Percentiles rank a stretch among this genome's conserved stretches.
phyloP scores from a whole-genome alignment of 2,113 vertebrate genomes.

The Condylura cristata region DNA sequence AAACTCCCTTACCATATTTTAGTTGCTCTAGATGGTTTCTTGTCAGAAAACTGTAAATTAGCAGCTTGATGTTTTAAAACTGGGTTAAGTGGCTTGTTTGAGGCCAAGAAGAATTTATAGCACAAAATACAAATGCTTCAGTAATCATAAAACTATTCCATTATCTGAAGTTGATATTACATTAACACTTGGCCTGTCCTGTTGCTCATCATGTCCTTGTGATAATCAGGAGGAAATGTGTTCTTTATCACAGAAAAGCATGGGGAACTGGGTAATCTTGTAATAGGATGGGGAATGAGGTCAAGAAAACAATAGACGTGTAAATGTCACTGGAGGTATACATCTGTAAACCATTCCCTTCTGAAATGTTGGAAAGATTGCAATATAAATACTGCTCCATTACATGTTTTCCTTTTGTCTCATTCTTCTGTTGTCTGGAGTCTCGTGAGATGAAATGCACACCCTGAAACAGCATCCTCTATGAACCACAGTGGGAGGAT shows the following conservation, averaged over 20 bases:
- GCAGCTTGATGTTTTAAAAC: constrained; percentile 61
- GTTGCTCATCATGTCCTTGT: constrained; percentile 55
- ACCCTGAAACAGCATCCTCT: not conserved
- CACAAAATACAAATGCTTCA: constrained; percentile 69
- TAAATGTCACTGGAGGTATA: constrained; percentile 83
- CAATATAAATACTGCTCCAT: constrained; percentile 83
- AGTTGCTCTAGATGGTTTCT: constrained; percentile 52
- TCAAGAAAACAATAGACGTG: constrained; percentile 84
- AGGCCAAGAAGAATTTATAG: constrained; percentile 75
- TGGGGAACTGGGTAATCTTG: constrained; percentile 54
- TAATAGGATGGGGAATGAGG: constrained; percentile 80
- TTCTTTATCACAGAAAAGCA: constrained; percentile 76
- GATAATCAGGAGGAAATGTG: constrained; percentile 70
- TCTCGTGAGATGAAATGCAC: constrained; percentile 76
- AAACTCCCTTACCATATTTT: constrained; percentile 52
- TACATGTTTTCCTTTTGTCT: constrained; percentile 78
- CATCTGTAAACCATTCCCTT: constrained; percentile 87
- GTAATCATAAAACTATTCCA: constrained; percentile 71
- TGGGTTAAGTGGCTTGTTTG: constrained; percentile 72
- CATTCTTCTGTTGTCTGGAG: constrained; percentile 77
- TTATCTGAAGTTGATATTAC: constrained; percentile 69
- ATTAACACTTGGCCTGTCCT: constrained; percentile 67
- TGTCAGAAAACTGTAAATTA: constrained; percentile 74
- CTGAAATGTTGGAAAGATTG: constrained; percentile 81
- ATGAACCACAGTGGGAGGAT: constrained; percentile 51